Conservation (phyloP, 2,888 invertebrate species). For the Chorisops tibialis region DNA sequence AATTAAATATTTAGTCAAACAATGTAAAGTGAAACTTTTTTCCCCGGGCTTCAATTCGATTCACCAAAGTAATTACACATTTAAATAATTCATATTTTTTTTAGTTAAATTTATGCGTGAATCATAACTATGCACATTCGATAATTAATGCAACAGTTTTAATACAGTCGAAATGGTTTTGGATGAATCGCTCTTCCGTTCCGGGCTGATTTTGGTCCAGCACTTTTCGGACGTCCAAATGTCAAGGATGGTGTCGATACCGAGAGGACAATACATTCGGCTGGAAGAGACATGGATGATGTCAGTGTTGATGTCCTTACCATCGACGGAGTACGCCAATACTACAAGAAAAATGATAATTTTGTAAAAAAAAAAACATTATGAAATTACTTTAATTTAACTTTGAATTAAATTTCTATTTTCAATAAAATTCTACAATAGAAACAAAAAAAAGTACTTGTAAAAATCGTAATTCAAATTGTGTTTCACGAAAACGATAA, state of each 20-base stretch:
- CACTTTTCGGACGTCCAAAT: slow-evolving; percentile 49
- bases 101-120: no score
- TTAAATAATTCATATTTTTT: no score
- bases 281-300: slow-evolving; percentile 52
- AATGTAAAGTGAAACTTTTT: no score
- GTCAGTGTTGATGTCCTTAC: slow-evolving; percentile 50
- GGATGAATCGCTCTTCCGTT: slow-evolving; percentile 48
- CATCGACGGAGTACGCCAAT: slow-evolving; percentile 48
- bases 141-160: slow-evolving; percentile 32
- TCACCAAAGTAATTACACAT: no score
- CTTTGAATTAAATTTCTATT: not conserved
- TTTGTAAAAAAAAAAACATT: not conserved
- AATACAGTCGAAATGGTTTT: slow-evolving; percentile 50
- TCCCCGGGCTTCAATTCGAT: no score
- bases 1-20: no score
- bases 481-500: no score
- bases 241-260: slow-evolving; percentile 52
- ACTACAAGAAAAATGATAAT: slow-evolving; percentile 38
- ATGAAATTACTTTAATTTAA: not conserved
- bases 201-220: slow-evolving; percentile 42
- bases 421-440: no score
- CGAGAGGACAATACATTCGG: slow-evolving; percentile 52
- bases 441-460: no score
- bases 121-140: no score
- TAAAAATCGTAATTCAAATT: no score